phyloP scores from a whole-genome alignment of 2,113 vertebrate genomes.

The Passer domesticus region DNA sequence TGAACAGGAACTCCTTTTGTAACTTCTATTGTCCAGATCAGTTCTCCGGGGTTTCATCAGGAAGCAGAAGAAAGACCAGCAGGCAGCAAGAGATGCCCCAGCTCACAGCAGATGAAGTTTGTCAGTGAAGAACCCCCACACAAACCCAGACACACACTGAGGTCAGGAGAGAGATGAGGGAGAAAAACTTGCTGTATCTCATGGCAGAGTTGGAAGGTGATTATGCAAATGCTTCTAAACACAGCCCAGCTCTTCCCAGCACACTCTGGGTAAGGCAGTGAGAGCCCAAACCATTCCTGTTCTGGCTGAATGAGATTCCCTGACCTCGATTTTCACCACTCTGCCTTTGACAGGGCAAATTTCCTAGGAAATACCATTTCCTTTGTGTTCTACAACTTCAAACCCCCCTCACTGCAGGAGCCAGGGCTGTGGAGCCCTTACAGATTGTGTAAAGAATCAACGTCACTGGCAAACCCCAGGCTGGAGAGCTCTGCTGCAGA shows the following conservation, averaged over 20 bases:
- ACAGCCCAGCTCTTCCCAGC: not conserved
- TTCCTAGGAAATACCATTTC: not conserved
- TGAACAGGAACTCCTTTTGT: not conserved
- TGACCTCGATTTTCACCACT: not conserved
- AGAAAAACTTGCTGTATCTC: not conserved
- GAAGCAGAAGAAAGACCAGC: not conserved
- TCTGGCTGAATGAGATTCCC: not conserved
- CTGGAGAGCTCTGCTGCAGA: not conserved
- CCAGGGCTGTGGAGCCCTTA: not conserved
- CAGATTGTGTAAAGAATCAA: rapidly evolving
- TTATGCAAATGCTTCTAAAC: not conserved
- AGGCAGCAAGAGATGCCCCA: not conserved
- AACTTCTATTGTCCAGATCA: not conserved
- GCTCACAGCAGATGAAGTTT: not conserved
- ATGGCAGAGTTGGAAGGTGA: not conserved
- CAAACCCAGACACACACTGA: not conserved
- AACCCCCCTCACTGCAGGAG: not conserved
- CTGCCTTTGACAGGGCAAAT: not conserved
- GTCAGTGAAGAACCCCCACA: not conserved
- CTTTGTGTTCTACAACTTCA: not conserved
- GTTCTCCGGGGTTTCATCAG: not conserved
- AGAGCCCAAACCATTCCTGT: not conserved
- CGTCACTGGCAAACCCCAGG: not conserved
- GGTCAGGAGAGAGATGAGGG: not conserved
- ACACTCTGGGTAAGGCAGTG: not conserved